Conservation (phyloP, 37 sponge, comb jelly and placozoan species). For the Oscarella lobularis region DNA sequence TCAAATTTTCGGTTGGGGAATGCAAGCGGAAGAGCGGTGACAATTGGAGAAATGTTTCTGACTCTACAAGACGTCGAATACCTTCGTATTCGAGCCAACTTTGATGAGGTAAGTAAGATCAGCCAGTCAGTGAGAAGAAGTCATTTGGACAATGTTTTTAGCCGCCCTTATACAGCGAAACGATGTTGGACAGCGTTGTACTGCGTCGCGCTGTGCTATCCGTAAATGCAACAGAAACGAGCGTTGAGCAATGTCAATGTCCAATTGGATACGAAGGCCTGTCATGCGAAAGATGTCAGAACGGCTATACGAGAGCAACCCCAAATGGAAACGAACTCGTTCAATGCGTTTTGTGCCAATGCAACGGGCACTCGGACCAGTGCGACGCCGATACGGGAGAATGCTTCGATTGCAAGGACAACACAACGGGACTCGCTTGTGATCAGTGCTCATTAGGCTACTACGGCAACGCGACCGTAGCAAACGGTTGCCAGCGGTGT, state of each 20-base stretch:
- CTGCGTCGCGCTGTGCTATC: too few species aligned
- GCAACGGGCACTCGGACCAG: conserved; percentile 11
- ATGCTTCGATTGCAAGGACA: conserved; percentile 21
- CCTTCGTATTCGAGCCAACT: not conserved
- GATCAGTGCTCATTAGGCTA: conserved; percentile 11
- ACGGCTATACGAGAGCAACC: conserved; percentile 13
- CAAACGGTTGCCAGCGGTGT: conserved; percentile 13
- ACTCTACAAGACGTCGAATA: conserved; percentile 8
- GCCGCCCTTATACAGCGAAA: too few species aligned
- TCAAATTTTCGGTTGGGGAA: not conserved
- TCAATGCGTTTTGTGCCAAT: conserved; percentile 13
- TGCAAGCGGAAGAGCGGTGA: not conserved
- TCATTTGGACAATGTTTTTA: too few species aligned
- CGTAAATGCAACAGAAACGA: not conserved
- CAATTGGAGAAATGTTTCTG: not conserved
- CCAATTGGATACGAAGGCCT: conserved; percentile 31
- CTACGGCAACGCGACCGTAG: conserved; percentile 17
- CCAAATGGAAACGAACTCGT: not conserved
- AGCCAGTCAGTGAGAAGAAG: too few species aligned
- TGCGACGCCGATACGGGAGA: conserved; percentile 19
- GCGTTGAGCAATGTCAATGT: conserved; percentile 34
- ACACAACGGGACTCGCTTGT: conserved; percentile 26
- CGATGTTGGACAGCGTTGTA: too few species aligned
- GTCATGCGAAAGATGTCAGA: conserved; percentile 23
- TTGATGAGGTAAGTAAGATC: not conserved